A percentile compares a stretch with the other conserved stretches of the same genome.
These are phyloP conservation scores for Digitonthophagus gazella DNA, from an alignment of 2,888 invertebrate species.

Conservation along the genomic window DNA sequence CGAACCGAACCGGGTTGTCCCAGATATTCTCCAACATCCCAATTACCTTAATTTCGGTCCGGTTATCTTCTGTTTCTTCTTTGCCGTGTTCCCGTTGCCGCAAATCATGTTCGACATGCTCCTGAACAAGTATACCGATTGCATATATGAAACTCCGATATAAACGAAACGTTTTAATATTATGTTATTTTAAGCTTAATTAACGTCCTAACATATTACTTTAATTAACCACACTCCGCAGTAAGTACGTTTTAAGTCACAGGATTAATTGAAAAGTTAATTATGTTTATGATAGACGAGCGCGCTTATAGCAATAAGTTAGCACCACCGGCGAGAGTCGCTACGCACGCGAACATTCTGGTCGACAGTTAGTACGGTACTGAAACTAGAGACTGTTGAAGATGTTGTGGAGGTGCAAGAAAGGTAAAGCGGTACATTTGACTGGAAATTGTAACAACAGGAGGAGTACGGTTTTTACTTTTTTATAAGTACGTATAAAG, in stretches of 20 bases:
- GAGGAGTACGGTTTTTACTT: no score
- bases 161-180: no score
- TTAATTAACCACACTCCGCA: conserved; percentile 1
- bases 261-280: no score
- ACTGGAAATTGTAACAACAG: no score
- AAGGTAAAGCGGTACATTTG: conserved; percentile 2
- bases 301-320: neutral
- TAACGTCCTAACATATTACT: no score
- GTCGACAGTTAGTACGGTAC: conserved; percentile 43
- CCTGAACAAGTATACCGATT: neutral
- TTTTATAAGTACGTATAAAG: no score
- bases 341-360: conserved; percentile 19
- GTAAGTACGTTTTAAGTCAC: neutral
- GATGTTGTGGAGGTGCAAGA: conserved; percentile 1
- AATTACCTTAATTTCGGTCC: conserved; percentile 36
- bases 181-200: no score
- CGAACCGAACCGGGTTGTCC: no score
- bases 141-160: neutral
- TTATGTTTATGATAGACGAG: neutral
- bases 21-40: conserved; percentile 16
- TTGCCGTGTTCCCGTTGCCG: conserved; percentile 35
- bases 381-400: conserved; percentile 30
- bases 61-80: conserved; percentile 36
- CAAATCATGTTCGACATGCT: conserved; percentile 36
- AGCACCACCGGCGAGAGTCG: conserved; percentile 8